Evolutionary conservation across 1,140 invertebrate species (phyloP), one percentile per base, ranked within the genome.

Genomic region (Heliothis subflexa): DNA sequence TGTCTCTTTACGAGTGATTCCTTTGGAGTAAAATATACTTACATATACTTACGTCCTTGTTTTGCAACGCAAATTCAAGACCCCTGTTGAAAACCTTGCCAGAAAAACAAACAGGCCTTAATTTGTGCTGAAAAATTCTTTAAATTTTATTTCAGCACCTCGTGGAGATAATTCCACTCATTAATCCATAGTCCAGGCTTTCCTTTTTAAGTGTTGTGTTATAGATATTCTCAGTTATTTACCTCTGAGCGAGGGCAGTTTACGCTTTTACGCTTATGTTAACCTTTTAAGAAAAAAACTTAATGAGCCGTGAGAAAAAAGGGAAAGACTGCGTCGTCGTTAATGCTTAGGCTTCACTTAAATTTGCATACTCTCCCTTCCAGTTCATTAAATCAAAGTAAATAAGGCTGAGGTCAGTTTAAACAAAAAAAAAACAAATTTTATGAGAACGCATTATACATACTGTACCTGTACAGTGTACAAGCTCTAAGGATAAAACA

Each of bases 241-340:
- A 82, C 72, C 80, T 79, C 74, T 71, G 74, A 79, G 66, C 66
- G 75, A 54, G 52, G 66, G 71, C 72, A 78, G 78, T 86, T 91
- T 79, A 91, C 85, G 86, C 85, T 80, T 82, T 83, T 81, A 85
- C 83, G 88, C 83, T 79, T 81, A 74, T 83, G 80, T 88, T 87
- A 89, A 83, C 87, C 81, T 87, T 88, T 88, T 87, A 88, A 89
- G 87, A 87, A 88, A 89, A 88, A 78, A 87, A 89, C 80, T 59
- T 86, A 90, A 89, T 89, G 88, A 89, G 84, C 84, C 84, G 83
- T 86, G 76, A 83, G 80, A 80, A 86, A 83, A 87, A 87, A 86
- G 83, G 87, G 80, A 85, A 81, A 66, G 62, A 75, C 57, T 50
- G 47, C 47, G 59, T 62, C 50, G 74, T 77, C 52, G 52, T 52